These are phyloP conservation scores for Theropithecus gelada DNA, from an alignment of 2,113 vertebrate genomes.

Conservation along the genomic window DNA sequence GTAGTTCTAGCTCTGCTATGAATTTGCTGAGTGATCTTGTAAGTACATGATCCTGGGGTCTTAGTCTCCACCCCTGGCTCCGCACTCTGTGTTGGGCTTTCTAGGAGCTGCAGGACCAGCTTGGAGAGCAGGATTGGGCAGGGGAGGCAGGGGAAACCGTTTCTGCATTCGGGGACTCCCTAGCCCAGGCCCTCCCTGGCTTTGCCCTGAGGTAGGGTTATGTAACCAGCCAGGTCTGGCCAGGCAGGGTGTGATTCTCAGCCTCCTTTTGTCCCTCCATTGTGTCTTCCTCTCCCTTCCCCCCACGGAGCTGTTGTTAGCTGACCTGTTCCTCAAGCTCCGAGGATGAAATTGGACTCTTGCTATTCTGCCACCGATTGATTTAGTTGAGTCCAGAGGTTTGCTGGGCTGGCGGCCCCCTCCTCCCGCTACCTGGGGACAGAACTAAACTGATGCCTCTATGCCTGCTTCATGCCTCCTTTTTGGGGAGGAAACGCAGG, in stretches of 20 bases:
- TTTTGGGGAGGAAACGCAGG: not conserved
- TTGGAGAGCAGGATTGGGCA: not conserved
- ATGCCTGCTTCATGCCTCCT: not conserved
- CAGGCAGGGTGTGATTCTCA: conserved; percentile 40
- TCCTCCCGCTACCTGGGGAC: not conserved
- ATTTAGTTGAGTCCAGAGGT: conserved; percentile 6
- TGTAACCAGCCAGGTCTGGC: conserved; percentile 44
- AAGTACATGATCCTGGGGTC: not conserved
- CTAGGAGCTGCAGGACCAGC: not conserved
- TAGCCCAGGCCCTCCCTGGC: not conserved
- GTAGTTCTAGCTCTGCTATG: not conserved
- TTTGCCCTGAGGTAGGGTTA: conserved; percentile 69
- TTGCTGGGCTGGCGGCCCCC: not conserved
- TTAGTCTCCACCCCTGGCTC: not conserved
- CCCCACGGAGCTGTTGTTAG: not conserved
- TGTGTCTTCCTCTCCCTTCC: conserved; percentile 53
- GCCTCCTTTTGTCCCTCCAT: conserved; percentile 35
- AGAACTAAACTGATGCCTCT: not conserved
- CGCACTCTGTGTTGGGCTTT: not conserved
- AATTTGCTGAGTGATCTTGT: not conserved
- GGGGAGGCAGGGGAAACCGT: not conserved
- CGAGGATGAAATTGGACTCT: conserved; percentile 59
- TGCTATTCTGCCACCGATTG: conserved; percentile 31
- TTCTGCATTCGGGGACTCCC: not conserved
- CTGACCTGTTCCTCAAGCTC: conserved; percentile 47